Conservation (phyloP, 2,113 vertebrate species). For the Coptodon rendalli region DNA sequence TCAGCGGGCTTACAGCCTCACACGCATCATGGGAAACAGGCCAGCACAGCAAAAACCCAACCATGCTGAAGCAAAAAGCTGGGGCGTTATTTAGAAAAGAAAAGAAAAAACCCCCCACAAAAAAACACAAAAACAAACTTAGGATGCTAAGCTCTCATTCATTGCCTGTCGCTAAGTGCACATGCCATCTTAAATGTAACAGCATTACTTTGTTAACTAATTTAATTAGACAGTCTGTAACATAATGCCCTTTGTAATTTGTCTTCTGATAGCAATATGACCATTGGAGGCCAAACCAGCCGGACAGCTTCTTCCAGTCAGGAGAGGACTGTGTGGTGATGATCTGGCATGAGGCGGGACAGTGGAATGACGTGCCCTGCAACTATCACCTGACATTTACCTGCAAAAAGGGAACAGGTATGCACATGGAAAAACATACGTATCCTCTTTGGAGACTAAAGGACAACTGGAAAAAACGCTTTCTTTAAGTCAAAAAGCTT, state of each 20-base stretch:
- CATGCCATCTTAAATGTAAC: background rate
- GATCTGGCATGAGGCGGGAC: constrained; percentile 92
- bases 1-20: background rate
- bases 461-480: background rate
- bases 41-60: background rate
- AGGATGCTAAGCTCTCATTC: background rate
- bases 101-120: background rate
- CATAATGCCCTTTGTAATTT: background rate
- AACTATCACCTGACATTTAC: constrained; percentile 98
- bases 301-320: constrained; percentile 93
- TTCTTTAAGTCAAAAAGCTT: background rate
- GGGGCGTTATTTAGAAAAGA: background rate
- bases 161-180: background rate
- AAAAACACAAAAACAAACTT: background rate
- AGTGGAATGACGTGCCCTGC: constrained; percentile 96
- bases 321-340: constrained; percentile 96
- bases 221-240: background rate
- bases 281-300: constrained; percentile 92
- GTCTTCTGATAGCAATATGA: constrained; percentile 85
- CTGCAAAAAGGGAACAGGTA: constrained; percentile 98
- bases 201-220: background rate
- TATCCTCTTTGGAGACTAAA: background rate
- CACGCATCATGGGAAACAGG: rapidly evolving
- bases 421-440: background rate
- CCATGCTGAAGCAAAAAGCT: too few species aligned